Conservation (phyloP, 2,797 vertebrate species). For the Chaenodraco wilsoni region DNA sequence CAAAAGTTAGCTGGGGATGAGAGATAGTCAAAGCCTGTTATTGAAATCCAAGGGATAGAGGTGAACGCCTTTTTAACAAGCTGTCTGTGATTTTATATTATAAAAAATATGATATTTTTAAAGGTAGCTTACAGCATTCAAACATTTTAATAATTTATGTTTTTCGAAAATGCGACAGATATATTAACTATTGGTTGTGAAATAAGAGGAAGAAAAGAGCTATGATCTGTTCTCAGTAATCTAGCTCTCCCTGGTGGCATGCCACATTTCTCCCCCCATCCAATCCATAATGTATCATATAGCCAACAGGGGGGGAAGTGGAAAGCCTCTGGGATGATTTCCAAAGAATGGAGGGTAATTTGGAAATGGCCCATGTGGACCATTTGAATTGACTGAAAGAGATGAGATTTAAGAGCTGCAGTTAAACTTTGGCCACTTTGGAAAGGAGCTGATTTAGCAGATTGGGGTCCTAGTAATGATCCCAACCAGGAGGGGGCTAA, state of each 20-base stretch:
- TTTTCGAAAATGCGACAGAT: not conserved
- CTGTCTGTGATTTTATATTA: not conserved
- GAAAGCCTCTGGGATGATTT: slow-evolving; percentile 55
- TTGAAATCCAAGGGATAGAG: not conserved
- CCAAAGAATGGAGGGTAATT: slow-evolving; percentile 54
- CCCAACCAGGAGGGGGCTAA: slow-evolving; percentile 8
- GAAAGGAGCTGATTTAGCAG: slow-evolving; percentile 33
- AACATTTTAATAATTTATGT: too few species aligned
- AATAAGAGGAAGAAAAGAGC: not conserved
- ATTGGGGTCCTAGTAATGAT: slow-evolving; percentile 19
- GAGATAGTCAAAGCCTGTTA: not conserved
- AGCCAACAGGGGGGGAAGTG: slow-evolving; percentile 20
- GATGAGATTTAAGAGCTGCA: slow-evolving; percentile 28
- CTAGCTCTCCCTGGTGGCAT: slow-evolving; percentile 12
- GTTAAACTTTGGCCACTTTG: slow-evolving; percentile 30
- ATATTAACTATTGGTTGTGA: not conserved
- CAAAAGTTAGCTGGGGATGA: too few species aligned
- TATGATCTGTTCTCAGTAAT: slow-evolving; percentile 17
- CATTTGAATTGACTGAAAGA: slow-evolving; percentile 25
- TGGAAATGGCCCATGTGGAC: slow-evolving; percentile 45
- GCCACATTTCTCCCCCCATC: slow-evolving; percentile 40
- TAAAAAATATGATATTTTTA: too few species aligned
- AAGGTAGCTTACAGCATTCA: too few species aligned
- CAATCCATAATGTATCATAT: slow-evolving; percentile 59
- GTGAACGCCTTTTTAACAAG: not conserved